Base-by-base conservation (phyloP, 2,113 vertebrate species). In the Otis tarda region DNA sequence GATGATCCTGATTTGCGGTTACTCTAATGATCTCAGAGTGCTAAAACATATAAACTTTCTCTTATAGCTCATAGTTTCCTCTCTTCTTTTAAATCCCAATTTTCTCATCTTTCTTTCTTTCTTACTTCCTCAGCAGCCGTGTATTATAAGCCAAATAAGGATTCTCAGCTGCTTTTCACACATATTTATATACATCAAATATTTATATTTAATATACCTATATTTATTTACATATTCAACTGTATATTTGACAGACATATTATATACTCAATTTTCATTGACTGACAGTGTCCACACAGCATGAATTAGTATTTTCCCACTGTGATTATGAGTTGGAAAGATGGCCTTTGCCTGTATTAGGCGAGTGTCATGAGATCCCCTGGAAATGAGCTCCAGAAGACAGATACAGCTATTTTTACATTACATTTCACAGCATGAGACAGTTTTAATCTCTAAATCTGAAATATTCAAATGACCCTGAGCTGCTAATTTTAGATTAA, bases 401-500 rank as follows among this genome's bases (percentile, higher is more conserved):
- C 27, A 75, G 76, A 92, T 27, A 64, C 45, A 69, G 22, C 52
- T 94, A 90, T 60, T 92, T 97, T 95, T 93, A 68, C 67, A 63
- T 90, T 97, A 64, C 39, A 47, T 92, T 96, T 94, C 89, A 76
- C 76, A 91, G 93, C 59, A 65, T 71, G 82, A 90, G 47, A 92
- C 50, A 61, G 23, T 53, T 97, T 96, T 83, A 87, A 81, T 97
- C 77, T 96, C 92, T 94, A 61, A 64, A 64, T 94, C 81, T 81
- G 53, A 96, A 97, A 87, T 93, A 93, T 23, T 77, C 57, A 94
- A 93, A 95, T 95, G 84, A 96, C 89, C 71, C 43, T 45, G 18
- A 10, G 53, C 65, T 96, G 71, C 75, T 97, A 56, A 53, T 86
- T 94, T 93, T 89, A 95, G 79, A 96, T 90, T 91, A 95, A 94